A percentile compares a stretch with the other conserved stretches of the same genome.
These are phyloP conservation scores for Ecdyonurus torrentis DNA, from an alignment of 2,888 invertebrate species.

Conservation along the genomic window DNA sequence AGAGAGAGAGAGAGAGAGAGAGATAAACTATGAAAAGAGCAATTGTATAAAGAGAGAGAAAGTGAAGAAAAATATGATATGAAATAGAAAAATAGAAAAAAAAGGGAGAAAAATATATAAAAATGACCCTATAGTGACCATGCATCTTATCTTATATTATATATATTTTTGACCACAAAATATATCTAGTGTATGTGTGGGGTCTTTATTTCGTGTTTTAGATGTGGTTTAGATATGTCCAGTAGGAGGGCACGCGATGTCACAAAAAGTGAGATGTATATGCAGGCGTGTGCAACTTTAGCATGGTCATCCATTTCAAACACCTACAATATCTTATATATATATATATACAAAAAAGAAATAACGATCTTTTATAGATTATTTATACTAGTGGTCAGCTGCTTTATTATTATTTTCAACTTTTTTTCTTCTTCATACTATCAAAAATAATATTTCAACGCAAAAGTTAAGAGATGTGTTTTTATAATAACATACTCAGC, in stretches of 20 bases:
- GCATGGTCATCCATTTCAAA: too few relatives aligned
- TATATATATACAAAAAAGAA: background rate
- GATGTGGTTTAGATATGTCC: background rate
- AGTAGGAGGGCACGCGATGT: background rate
- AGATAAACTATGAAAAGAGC: background rate
- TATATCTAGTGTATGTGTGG: background rate
- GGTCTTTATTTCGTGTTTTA: background rate
- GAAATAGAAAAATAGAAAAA: background rate
- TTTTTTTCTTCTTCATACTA: background rate
- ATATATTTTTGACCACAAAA: too few relatives aligned
- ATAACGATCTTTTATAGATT: background rate
- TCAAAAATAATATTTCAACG: background rate
- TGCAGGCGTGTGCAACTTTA: background rate
- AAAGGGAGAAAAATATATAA: background rate
- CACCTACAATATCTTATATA: background rate
- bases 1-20: background rate
- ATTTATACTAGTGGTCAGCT: background rate
- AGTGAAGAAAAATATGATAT: background rate
- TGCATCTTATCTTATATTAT: too few relatives aligned
- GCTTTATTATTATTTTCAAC: background rate
- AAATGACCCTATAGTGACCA: background rate
- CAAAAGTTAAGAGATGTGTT: background rate
- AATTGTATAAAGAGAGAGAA: background rate
- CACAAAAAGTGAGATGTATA: background rate
- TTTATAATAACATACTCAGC: background rate